Conservation (phyloP, 2,113 vertebrate genomes). For the Eurystomus gularis region DNA sequence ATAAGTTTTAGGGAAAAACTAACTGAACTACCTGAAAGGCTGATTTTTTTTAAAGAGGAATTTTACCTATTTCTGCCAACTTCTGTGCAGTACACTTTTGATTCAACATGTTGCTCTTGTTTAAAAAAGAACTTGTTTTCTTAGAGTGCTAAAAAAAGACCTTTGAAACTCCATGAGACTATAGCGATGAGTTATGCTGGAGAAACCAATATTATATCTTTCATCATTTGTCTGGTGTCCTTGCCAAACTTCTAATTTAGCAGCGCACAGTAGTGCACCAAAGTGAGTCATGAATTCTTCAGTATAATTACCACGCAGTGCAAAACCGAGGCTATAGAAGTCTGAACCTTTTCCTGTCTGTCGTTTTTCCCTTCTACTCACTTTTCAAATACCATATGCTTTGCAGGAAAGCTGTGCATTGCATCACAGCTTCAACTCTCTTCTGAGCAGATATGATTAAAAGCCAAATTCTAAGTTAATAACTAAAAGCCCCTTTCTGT, state of each 20-base stretch:
- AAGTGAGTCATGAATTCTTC: constrained; percentile 72
- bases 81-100: neutral
- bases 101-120: neutral
- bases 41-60: neutral
- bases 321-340: constrained; percentile 56
- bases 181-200: constrained; percentile 7
- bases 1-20: neutral
- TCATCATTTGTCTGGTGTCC: constrained; percentile 50
- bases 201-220: constrained; percentile 60
- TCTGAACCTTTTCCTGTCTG: constrained; percentile 71
- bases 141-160: constrained; percentile 9
- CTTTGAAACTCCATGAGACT: neutral
- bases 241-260: constrained; percentile 65
- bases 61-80: neutral
- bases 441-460: neutral
- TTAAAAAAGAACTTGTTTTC: constrained; percentile 33
- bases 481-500: neutral
- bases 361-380: neutral
- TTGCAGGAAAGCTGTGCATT: neutral
- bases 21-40: neutral
- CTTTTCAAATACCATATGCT: neutral
- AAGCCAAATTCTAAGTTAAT: neutral
- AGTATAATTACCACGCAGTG: constrained; percentile 56
- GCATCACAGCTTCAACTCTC: neutral
- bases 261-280: constrained; percentile 53